These are phyloP conservation scores for Pogona vitticeps DNA, from an alignment of 2,113 vertebrate genomes.

Conservation along the genomic window DNA sequence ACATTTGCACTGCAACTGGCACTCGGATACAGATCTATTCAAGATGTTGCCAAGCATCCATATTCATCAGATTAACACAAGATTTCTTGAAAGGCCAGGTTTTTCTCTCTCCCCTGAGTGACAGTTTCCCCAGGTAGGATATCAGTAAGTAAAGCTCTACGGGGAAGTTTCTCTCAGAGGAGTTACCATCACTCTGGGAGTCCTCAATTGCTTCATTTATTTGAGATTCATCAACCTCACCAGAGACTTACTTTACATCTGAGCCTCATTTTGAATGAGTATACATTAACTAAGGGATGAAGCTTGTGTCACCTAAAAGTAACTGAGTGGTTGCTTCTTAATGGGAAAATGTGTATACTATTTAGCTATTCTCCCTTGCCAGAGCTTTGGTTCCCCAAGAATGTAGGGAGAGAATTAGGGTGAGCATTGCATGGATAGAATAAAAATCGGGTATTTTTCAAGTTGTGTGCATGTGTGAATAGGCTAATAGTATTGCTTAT, in stretches of 20 bases:
- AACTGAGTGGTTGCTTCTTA: not conserved
- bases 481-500: not conserved
- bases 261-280: not conserved
- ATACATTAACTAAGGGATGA: not conserved
- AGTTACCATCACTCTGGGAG: not conserved
- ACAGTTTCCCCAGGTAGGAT: not conserved
- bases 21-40: slow-evolving; percentile 1
- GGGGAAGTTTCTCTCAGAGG: not conserved
- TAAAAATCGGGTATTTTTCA: not conserved
- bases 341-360: not conserved
- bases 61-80: not conserved
- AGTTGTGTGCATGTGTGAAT: not conserved
- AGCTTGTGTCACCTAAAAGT: not conserved
- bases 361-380: not conserved
- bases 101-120: not conserved
- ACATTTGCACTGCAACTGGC: not conserved
- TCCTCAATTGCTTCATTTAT: not conserved
- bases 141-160: not conserved
- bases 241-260: not conserved
- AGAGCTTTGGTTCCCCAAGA: not conserved
- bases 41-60: not conserved
- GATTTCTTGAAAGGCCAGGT: not conserved
- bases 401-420: not conserved
- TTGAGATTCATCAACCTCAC: not conserved
- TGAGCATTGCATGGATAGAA: not conserved